Evolutionary conservation across 2,888 invertebrate species (phyloP).

Genomic region (Eristalis tenax): DNA sequence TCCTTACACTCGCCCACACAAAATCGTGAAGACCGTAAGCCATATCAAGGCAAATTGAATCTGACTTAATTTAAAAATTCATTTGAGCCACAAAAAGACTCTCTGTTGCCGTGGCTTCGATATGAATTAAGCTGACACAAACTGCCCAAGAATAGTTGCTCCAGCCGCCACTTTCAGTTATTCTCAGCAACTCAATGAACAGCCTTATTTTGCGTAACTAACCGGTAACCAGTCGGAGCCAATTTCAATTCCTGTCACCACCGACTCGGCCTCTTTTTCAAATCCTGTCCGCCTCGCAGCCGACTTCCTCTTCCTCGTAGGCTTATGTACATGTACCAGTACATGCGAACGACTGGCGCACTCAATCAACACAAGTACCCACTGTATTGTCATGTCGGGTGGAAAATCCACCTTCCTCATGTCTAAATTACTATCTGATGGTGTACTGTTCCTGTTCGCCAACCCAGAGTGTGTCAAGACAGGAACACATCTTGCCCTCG

Average conservation of each 20-base stretch:
- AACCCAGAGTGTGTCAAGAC: constrained; percentile 60
- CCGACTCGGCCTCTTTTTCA: constrained; percentile 17
- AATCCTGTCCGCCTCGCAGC: constrained; percentile 18
- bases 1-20: no score
- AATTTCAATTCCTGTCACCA: constrained; percentile 61
- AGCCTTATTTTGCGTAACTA: constrained; percentile 11
- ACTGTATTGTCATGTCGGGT: constrained; percentile 47
- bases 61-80: neutral
- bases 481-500: constrained; percentile 42
- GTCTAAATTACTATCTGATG: constrained; percentile 68
- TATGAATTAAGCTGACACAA: constrained; percentile 5
- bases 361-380: constrained; percentile 31
- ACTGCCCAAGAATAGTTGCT: neutral
- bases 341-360: neutral
- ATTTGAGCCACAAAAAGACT: neutral
- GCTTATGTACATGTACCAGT: neutral
- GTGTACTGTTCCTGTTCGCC: constrained; percentile 57
- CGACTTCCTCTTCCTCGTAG: constrained; percentile 50
- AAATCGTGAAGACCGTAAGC: neutral
- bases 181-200: constrained; percentile 1
- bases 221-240: constrained; percentile 39
- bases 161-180: constrained; percentile 24
- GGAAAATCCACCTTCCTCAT: constrained; percentile 61
- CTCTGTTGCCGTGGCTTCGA: no score
- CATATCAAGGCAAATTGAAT: neutral